Evolutionary conservation across 2,888 invertebrate species (phyloP).

Genomic region (Glyphotaelius pellucidus): DNA sequence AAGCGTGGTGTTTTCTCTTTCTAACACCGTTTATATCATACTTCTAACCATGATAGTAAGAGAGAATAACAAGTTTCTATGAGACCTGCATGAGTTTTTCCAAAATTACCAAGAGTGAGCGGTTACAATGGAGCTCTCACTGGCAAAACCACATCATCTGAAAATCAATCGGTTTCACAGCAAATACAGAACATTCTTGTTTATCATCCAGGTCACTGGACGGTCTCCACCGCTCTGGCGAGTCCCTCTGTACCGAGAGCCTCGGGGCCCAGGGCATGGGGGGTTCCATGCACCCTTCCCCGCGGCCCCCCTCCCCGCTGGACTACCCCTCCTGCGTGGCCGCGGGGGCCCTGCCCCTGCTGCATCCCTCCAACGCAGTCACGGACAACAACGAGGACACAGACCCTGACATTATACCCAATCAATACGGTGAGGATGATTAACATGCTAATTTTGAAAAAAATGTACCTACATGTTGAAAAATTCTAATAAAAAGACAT

Average conservation of each 20-base stretch:
- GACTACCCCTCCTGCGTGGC: constrained; percentile 72
- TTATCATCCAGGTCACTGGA: constrained; percentile 59
- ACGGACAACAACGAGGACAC: constrained; percentile 82
- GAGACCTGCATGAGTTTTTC: too few species aligned
- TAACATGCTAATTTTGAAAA: too few species aligned
- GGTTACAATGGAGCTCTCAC: too few species aligned
- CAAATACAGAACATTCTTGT: neutral
- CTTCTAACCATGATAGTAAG: too few species aligned
- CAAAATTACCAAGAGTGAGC: too few species aligned
- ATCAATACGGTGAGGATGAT: constrained; percentile 86
- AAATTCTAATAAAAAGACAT: neutral
- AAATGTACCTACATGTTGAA: too few species aligned
- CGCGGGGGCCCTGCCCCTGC: constrained; percentile 75
- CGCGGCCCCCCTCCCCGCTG: constrained; percentile 71
- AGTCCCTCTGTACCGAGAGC: constrained; percentile 63
- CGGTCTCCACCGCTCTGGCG: constrained; percentile 64
- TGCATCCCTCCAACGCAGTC: constrained; percentile 76
- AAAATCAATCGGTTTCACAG: too few species aligned
- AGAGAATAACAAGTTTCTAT: too few species aligned
- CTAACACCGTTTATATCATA: too few species aligned
- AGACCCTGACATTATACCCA: constrained; percentile 92
- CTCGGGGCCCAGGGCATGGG: constrained; percentile 71
- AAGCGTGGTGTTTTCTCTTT: too few species aligned
- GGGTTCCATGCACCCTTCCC: constrained; percentile 74
- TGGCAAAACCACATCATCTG: too few species aligned